Evolutionary conservation across 2,797 vertebrate species (phyloP).

Genomic region (Notoglanidium macrostoma): DNA sequence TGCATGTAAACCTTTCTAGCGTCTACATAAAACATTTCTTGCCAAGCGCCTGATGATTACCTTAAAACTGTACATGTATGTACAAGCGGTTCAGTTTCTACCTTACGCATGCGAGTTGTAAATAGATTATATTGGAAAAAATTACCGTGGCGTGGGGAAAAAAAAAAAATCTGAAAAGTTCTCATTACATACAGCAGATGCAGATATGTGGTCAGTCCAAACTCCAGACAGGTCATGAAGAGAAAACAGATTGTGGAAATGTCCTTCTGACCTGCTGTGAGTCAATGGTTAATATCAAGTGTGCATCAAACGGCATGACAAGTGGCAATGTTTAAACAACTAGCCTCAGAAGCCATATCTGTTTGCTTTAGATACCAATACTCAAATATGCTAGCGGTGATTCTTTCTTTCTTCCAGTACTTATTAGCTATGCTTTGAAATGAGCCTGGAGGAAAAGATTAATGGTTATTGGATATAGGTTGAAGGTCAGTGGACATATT

Average conservation of each 20-base stretch:
- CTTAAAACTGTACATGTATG: not conserved
- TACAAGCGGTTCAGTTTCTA: not conserved
- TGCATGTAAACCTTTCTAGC: not conserved
- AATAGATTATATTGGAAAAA: not conserved
- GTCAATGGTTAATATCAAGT: slow-evolving; percentile 13
- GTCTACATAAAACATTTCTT: not conserved
- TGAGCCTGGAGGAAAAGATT: slow-evolving; percentile 16
- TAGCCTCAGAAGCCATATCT: slow-evolving; percentile 40
- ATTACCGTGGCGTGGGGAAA: not conserved
- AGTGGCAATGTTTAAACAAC: slow-evolving; percentile 42
- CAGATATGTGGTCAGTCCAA: not conserved
- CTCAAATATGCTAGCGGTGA: slow-evolving; percentile 19
- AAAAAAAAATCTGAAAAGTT: not conserved
- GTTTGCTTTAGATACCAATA: slow-evolving; percentile 45
- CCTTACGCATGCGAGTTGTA: not conserved
- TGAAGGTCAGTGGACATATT: slow-evolving; percentile 12
- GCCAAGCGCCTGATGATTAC: not conserved
- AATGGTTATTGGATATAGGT: slow-evolving; percentile 21
- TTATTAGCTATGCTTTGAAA: slow-evolving; percentile 21
- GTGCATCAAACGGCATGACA: slow-evolving; percentile 27
- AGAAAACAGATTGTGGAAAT: slow-evolving; percentile 25
- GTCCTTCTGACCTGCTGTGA: slow-evolving; percentile 14
- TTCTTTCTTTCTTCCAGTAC: slow-evolving; percentile 18
- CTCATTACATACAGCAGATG: not conserved
- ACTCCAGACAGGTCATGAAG: not conserved